phyloP scores from a whole-genome alignment of 2,888 invertebrate genomes.

The Chrysolina haemoptera region DNA sequence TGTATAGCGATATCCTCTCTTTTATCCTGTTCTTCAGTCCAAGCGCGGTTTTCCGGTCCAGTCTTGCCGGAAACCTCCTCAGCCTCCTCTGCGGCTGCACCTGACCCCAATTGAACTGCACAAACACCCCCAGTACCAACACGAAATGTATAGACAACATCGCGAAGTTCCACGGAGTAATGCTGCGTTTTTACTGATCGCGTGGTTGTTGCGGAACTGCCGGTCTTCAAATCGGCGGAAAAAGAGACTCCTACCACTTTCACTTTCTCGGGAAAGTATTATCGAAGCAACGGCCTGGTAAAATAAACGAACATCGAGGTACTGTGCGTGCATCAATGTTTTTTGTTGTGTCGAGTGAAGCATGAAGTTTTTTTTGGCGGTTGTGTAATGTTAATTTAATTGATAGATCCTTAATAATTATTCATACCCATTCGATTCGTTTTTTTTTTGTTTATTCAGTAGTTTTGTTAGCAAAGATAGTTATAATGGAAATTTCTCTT shows the following conservation, averaged over 20 bases:
- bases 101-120: conserved; percentile 47
- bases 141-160: conserved; percentile 30
- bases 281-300: conserved; percentile 27
- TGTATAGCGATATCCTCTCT: conserved; percentile 57
- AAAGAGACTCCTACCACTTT: conserved; percentile 47
- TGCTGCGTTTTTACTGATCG: conserved; percentile 14
- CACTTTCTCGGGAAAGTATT: conserved; percentile 44
- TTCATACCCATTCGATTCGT: neutral
- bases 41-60: conserved; percentile 55
- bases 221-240: conserved; percentile 33
- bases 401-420: neutral
- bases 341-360: neutral
- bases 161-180: neutral
- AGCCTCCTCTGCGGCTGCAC: conserved; percentile 48
- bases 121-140: conserved; percentile 32
- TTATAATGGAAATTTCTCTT: neutral
- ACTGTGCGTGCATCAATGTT: neutral
- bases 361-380: neutral
- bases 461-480: neutral
- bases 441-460: neutral
- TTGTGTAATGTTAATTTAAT: neutral
- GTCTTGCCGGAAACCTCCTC: conserved; percentile 41
- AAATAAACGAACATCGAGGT: neutral
- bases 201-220: conserved; percentile 5
- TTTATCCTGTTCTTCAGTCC: conserved; percentile 58